These are phyloP conservation scores for Pluvialis apricaria DNA, from an alignment of 2,113 vertebrate genomes.

Conservation along the genomic window DNA sequence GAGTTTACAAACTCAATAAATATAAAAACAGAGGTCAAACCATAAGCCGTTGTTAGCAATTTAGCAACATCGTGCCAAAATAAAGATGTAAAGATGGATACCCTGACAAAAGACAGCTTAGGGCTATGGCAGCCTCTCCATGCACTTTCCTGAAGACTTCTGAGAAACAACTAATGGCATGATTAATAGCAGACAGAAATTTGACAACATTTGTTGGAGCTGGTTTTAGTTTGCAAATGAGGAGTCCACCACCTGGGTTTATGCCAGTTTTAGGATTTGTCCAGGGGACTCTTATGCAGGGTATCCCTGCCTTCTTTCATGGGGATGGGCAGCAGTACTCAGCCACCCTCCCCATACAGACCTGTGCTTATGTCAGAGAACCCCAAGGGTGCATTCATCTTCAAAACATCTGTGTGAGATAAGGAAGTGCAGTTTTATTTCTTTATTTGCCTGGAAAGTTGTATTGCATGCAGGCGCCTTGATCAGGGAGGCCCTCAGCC, in stretches of 20 bases:
- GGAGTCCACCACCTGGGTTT: background rate
- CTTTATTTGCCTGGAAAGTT: background rate
- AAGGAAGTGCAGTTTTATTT: background rate
- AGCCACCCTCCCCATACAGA: accelerated
- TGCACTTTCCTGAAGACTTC: background rate
- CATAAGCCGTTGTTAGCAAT: background rate
- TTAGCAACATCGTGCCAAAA: background rate
- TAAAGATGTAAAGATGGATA: background rate
- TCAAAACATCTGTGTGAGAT: background rate
- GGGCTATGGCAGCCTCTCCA: background rate
- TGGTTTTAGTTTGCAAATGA: background rate
- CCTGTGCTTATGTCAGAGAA: too few species aligned
- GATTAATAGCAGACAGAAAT: background rate
- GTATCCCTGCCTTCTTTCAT: background rate
- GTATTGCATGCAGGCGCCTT: background rate
- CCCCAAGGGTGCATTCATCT: accelerated
- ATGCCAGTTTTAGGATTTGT: accelerated
- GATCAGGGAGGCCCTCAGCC: accelerated
- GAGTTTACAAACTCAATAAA: background rate
- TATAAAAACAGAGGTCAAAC: background rate
- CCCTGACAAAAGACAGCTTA: background rate
- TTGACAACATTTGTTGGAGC: background rate
- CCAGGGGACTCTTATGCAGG: background rate
- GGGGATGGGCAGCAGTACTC: background rate
- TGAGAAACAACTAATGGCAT: background rate